Conservation (phyloP, 1,140 invertebrate species). For the Penaeus indicus region DNA sequence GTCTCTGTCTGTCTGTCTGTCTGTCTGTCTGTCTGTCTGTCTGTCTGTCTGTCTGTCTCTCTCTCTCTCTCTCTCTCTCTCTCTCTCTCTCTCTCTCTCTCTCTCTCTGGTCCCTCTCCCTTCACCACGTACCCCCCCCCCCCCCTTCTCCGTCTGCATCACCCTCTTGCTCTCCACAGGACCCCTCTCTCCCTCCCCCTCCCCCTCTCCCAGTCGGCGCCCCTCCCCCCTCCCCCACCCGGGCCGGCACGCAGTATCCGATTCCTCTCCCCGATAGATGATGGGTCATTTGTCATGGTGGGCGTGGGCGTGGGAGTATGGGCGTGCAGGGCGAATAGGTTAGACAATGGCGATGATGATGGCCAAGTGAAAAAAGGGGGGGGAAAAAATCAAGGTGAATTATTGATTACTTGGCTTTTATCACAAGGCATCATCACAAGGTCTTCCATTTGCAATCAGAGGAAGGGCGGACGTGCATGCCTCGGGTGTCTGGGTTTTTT, state of each 20-base stretch:
- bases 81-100: not conserved
- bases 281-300: constrained; percentile 48
- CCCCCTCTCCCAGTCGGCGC: not conserved
- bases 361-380: not conserved
- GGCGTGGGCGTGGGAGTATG: constrained; percentile 44
- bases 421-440: constrained; percentile 28
- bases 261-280: constrained; percentile 40
- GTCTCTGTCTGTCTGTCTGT: too few relatives aligned
- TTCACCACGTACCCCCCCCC: not conserved
- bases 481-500: too few relatives aligned
- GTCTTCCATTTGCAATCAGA: not conserved
- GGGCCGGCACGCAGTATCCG: constrained; percentile 20
- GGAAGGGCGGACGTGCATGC: not conserved
- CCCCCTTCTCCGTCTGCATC: too few relatives aligned
- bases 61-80: not conserved
- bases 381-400: not conserved
- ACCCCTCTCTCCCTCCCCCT: not conserved
- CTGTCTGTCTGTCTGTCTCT: too few relatives aligned
- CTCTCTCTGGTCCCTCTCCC: not conserved
- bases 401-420: constrained; percentile 38
- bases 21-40: too few relatives aligned
- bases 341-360: constrained; percentile 33
- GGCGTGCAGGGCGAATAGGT: constrained; percentile 24
- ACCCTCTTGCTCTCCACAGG: not conserved
- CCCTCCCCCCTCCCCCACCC: not conserved